Evolutionary conservation across 2,888 invertebrate genomes (phyloP).

Genomic region (Neoitamus cyanurus): DNA sequence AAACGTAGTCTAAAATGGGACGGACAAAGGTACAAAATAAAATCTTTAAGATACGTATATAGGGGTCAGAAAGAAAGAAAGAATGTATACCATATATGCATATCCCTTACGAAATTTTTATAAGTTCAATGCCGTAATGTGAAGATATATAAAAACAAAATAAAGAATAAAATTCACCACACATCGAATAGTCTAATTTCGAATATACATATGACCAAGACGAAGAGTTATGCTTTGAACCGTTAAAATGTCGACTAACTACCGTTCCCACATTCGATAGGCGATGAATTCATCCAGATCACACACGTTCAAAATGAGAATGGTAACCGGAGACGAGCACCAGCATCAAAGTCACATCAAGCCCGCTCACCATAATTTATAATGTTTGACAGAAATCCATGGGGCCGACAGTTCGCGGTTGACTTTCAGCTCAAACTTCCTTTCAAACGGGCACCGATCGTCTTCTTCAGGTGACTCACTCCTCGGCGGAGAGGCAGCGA

Average conservation of each 20-base stretch:
- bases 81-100: too few relatives aligned
- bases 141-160: too few relatives aligned
- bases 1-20: too few relatives aligned
- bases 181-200: neutral
- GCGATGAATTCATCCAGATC: constrained; percentile 30
- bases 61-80: too few relatives aligned
- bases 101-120: too few relatives aligned
- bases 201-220: neutral
- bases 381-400: constrained; percentile 13
- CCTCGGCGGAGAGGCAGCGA: neutral
- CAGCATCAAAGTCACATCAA: constrained; percentile 34
- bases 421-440: constrained; percentile 11
- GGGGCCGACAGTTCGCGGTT: constrained; percentile 1
- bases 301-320: neutral
- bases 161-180: neutral
- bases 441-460: neutral
- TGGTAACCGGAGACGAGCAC: constrained; percentile 7
- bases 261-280: neutral
- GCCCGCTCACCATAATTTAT: constrained; percentile 6
- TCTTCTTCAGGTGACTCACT: neutral
- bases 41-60: too few relatives aligned
- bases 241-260: neutral
- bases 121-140: too few relatives aligned
- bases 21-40: too few relatives aligned
- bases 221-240: neutral